Evolutionary conservation across 2,113 vertebrate species (phyloP), one percentile per base, ranked within the genome.

Genomic region (Varanus komodoensis): DNA sequence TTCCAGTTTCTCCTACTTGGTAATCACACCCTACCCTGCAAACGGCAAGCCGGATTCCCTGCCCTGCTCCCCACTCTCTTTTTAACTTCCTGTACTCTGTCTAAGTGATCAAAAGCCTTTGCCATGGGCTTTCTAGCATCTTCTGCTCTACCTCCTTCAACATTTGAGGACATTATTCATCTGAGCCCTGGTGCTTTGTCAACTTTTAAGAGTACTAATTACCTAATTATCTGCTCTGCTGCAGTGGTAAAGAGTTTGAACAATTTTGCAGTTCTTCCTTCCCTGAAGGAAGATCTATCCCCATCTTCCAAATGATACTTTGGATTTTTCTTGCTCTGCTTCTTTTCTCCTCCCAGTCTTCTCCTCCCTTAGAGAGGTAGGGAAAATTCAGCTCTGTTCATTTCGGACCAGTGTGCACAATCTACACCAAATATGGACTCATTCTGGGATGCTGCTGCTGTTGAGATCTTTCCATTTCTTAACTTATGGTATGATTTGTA

Each of bases 211-310:
- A 86, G 87, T 50, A 29, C 32, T 79, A 86, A 68, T 89, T 77
- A 44, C 50, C 90, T 95, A 74, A 85, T 89, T 67, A 57, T 69
- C 89, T 84, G 11, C 79, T 93, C n/a, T 69, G 3, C 69, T 73
- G 32, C 75, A 91, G 48, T 48, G 4, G 6, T 86, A 74, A 91
- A 89, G 4, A 52, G 5, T 68, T 92, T 92, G 1, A 34, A 32
- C 34, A 84, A 38, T 82, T 91, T 5, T 78, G 74, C 74, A 75
- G 54, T 85, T 27, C 21, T 4, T 29, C n/a, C 15, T 89, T 92
- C 52, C 84, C 69, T 68, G 54, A 29, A 48, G 90, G 19, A 86
- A 84, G 83, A 5, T 5, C 0, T 79, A 54, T 90, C 52, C 1
- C 3, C 1, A 4, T 85, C 91, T 88, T 29, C 86, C 57, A 32